Evolutionary conservation across 2,113 vertebrate genomes (phyloP), one percentile per base, ranked within the genome.

Genomic region (Nothoprocta pentlandii): DNA sequence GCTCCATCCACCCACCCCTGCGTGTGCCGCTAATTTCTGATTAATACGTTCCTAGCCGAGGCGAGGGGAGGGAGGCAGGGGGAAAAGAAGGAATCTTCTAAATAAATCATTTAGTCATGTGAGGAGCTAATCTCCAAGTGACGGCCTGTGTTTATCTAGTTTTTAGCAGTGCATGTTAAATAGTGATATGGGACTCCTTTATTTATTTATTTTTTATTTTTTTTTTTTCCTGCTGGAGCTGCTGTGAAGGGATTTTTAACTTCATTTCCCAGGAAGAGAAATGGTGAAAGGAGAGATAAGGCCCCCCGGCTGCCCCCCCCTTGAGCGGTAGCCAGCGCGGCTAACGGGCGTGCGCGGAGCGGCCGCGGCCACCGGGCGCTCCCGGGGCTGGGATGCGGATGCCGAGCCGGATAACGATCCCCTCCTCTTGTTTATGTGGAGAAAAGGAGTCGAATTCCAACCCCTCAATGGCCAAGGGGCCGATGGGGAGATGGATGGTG

Each of bases 31-130:
- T 97, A 95, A 96, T 97, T 98, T 97, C 96, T 97, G 97, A 97
- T 97, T 95, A 97, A 97, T 97, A 97, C 94, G 95, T 97, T 97
- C 97, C 97, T 92, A 97, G 96, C 91, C 93, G 92, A 96, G 97
- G 91, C 95, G 97, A 62, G 91, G 86, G 84, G 90, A 70, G 86
- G 70, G 82, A 2, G 17, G 62, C 85, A 91, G 51, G 80, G 93
- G 95, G 85, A 95, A 93, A 94, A 95, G 84, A 94, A 94, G 86
- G 92, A 92, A 96, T 97, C 97, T 97, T 98, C 96, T 96, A 97
- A 97, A 98, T 97, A 98, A 98, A 98, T 98, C 97, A 97, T 95
- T 95, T 93, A 96, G 95, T 97, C 96, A 97, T 97, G 96, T 96
- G 96, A 97, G 94, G 94, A 94, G 96, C 97, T 97, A 97, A 97